phyloP scores from a whole-genome alignment of 2,888 invertebrate species.

The Cerastis rubricosa region DNA sequence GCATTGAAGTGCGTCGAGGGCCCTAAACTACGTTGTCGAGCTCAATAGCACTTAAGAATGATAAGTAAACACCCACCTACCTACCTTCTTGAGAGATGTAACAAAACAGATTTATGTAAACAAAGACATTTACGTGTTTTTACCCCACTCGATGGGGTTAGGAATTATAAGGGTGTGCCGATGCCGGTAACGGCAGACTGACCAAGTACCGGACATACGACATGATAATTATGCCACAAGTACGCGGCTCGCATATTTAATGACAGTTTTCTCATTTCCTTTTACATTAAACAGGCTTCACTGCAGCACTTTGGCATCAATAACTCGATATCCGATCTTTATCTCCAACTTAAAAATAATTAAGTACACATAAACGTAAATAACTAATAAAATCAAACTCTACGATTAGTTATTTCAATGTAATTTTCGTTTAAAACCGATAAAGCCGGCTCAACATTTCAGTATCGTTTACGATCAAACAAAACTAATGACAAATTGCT shows the following conservation, averaged over 20 bases:
- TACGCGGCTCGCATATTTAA: conserved; percentile 49
- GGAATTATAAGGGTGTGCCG: conserved; percentile 58
- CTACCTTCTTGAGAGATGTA: conserved; percentile 71
- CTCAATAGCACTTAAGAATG: conserved; percentile 80
- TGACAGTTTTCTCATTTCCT: conserved; percentile 74
- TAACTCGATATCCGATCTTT: conserved; percentile 23
- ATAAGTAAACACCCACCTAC: conserved; percentile 80
- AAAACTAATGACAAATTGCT: conserved; percentile 71
- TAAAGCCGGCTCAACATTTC: conserved; percentile 59
- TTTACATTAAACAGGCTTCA: conserved; percentile 64
- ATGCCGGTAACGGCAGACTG: conserved; percentile 50
- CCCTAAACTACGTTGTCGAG: conserved; percentile 80
- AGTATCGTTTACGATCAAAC: conserved; percentile 65
- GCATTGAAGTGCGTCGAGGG: conserved; percentile 78
- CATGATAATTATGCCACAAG: conserved; percentile 31
- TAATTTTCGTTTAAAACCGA: conserved; percentile 33
- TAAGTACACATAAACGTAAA: conserved; percentile 10
- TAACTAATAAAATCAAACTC: conserved; percentile 22
- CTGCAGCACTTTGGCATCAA: conserved; percentile 18
- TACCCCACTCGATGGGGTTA: conserved; percentile 63
- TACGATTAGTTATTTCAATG: conserved; percentile 32
- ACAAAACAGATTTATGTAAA: conserved; percentile 74
- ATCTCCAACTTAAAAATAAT: conserved; percentile 8
- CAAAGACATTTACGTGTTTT: conserved; percentile 70
- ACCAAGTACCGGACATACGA: conserved; percentile 39